These are phyloP conservation scores for Drosophila testacea DNA, from an alignment of 2,888 invertebrate genomes.

Conservation along the genomic window DNA sequence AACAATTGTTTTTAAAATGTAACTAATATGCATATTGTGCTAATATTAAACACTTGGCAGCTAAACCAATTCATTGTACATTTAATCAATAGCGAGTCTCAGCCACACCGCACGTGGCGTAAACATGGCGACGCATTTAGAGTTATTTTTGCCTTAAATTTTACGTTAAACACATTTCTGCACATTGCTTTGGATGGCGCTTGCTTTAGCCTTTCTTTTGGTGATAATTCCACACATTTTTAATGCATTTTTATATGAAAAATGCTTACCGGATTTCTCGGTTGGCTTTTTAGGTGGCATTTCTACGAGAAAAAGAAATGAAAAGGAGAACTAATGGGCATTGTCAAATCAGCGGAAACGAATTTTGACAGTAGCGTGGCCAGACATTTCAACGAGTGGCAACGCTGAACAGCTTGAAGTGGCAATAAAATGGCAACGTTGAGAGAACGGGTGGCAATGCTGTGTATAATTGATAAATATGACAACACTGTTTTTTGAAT, in stretches of 20 bases:
- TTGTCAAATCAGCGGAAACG: slow-evolving; percentile 70
- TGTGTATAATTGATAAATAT: neutral
- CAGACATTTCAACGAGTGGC: slow-evolving; percentile 44
- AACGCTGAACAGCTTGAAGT: slow-evolving; percentile 6
- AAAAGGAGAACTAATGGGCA: slow-evolving; percentile 82
- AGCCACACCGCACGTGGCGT: slow-evolving; percentile 71
- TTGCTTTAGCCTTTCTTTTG: slow-evolving; percentile 44
- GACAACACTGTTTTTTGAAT: slow-evolving; percentile 15
- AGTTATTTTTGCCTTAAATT: slow-evolving; percentile 46
- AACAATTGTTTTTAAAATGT: slow-evolving; percentile 9
- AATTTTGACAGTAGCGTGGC: slow-evolving; percentile 59
- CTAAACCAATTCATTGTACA: slow-evolving; percentile 9
- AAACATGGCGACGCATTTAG: slow-evolving; percentile 33
- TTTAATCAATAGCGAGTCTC: slow-evolving; percentile 26
- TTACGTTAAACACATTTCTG: slow-evolving; percentile 21
- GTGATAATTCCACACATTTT: slow-evolving; percentile 49
- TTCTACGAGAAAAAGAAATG: slow-evolving; percentile 86
- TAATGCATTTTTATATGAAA: slow-evolving; percentile 71
- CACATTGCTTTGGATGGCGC: slow-evolving; percentile 9
- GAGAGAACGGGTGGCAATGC: slow-evolving; percentile 3
- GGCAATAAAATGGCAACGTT: neutral
- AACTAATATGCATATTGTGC: neutral
- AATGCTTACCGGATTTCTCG: slow-evolving; percentile 92
- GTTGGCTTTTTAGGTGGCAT: slow-evolving; percentile 96
- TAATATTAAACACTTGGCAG: neutral